Evolutionary conservation across 2,797 vertebrate genomes (phyloP).

Genomic region (Falco cherrug): DNA sequence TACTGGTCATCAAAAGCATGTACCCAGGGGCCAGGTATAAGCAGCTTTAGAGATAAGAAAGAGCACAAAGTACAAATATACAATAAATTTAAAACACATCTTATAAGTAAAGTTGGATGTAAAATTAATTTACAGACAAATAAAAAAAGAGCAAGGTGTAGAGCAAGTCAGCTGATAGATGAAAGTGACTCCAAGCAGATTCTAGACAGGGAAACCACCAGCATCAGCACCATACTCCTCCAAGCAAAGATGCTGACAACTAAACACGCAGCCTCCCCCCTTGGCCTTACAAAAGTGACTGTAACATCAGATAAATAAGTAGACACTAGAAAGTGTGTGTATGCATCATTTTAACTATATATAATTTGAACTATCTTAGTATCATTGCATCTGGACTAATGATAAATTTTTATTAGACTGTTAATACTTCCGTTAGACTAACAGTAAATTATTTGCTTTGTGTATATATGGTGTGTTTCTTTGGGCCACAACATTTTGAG

Average conservation of each 20-base stretch:
- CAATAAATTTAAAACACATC: background rate
- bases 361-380: background rate
- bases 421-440: background rate
- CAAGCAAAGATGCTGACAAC: background rate
- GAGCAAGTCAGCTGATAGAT: background rate
- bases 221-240: background rate
- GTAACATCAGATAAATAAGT: fast-evolving
- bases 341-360: background rate
- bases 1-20: background rate
- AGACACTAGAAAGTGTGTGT: background rate
- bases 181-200: background rate
- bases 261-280: background rate
- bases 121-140: background rate
- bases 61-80: background rate
- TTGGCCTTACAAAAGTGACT: fast-evolving
- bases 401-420: background rate
- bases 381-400: background rate
- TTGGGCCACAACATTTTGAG: background rate
- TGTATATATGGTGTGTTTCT: background rate
- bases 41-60: background rate
- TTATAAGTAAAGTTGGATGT: background rate
- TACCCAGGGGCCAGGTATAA: background rate
- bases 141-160: background rate
- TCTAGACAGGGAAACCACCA: background rate
- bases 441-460: background rate